Evolutionary conservation across 2,113 vertebrate genomes (phyloP), one percentile per base, ranked within the genome.

Genomic region (Rutilus rutilus): DNA sequence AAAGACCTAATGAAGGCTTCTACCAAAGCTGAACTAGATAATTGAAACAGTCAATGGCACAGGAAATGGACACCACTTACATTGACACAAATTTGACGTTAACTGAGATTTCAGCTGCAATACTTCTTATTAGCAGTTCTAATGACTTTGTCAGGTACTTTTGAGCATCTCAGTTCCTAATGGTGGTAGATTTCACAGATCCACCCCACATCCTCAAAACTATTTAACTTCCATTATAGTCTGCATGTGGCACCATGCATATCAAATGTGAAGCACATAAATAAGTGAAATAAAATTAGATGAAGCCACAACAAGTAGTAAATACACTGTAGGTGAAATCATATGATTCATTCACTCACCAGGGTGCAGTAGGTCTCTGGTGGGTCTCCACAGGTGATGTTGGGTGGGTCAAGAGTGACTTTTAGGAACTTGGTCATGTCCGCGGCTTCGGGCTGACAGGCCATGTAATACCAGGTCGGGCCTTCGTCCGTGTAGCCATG

Each of bases 381-480:
- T 74, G 98, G 98, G 92, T 99, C 96, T 93, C 98, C 98, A 88
- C 98, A 99, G 1, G 98, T 99, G 93, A 99, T 97, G 92, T 99
- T 96, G 42, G 98, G 96, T 10, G 98, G 98, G 88, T 99, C 98
- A 91, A 99, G 92, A 30, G 94, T 95, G 87, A 99, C 97, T 92
- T 97, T 98, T 82, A 99, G 94, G n/a, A 94, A 98, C 87, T 97
- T 96, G 91, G 98, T 99, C 98, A 99, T 98, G 92, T 99, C 97
- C 45, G 96, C 97, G 52, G 97, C 96, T 94, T 99, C 98, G 0
- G 98, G 98, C 88, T 99, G 98, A 93, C 98, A 99, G 88, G 98
- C 97, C 96, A 98, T 99, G 95, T 99, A 99, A 96, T 99, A 98
- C 98, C 98, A 99, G 86, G 97, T 95, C 84, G 97, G 96, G 85